A percentile compares a stretch with the other conserved stretches of the same genome.
phyloP scores from a whole-genome alignment of 2,888 invertebrate genomes.

The Agrotis clavis region DNA sequence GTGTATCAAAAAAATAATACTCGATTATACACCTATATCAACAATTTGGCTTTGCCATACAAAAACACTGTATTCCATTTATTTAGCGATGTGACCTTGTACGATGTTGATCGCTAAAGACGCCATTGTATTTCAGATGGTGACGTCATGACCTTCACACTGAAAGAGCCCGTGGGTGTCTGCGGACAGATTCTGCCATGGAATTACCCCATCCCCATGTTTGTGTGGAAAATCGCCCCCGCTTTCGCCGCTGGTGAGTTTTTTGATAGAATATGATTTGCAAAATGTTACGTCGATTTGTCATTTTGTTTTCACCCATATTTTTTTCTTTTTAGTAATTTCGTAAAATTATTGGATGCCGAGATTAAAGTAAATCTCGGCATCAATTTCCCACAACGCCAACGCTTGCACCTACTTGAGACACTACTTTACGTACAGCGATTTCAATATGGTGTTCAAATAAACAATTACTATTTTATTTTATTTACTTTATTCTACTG shows the following conservation, averaged over 20 bases:
- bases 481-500: neutral
- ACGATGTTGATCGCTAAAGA: neutral
- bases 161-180: slow-evolving; percentile 96
- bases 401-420: too few relatives aligned
- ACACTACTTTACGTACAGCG: too few relatives aligned
- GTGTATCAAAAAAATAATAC: too few relatives aligned
- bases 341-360: too few relatives aligned
- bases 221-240: slow-evolving; percentile 97
- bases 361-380: too few relatives aligned
- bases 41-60: neutral
- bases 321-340: too few relatives aligned
- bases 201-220: slow-evolving; percentile 98
- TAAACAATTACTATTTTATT: neutral
- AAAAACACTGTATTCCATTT: neutral
- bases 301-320: too few relatives aligned
- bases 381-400: too few relatives aligned
- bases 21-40: neutral
- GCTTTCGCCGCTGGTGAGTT: slow-evolving; percentile 92
- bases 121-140: slow-evolving; percentile 91
- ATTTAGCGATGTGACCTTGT: slow-evolving; percentile 18
- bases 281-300: too few relatives aligned
- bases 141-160: slow-evolving; percentile 94
- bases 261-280: neutral
- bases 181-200: slow-evolving; percentile 98
- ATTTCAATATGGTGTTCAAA: neutral